Base-by-base conservation (phyloP, 2,797 vertebrate genomes). In the Aulostomus chinensis region DNA sequence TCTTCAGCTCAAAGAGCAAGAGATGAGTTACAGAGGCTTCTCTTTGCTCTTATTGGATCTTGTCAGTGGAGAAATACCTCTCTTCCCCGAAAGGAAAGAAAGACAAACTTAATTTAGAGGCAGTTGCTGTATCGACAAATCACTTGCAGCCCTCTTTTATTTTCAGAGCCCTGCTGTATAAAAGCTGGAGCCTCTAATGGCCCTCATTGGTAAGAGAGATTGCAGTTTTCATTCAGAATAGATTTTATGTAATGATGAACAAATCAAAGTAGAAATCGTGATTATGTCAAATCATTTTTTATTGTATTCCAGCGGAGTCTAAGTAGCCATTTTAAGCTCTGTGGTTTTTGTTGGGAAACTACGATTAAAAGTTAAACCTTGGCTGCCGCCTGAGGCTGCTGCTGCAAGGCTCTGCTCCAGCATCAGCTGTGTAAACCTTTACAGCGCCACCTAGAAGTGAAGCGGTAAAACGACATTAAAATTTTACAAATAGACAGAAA, bases 101-200 rank as follows among this genome's bases (percentile, higher is more conserved):
- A 72, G 42, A 67, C 67, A 66, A 76, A 73, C 62, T 73, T 50
- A 65, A 76, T 83, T 81, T 68, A 39, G 47, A 55, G 55, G 49
- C 52, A 42, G 51, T 30, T 43, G 25, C 35, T 52, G 43, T 61
- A 66, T 73, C 32, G 56, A 81, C 60, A 45, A 57, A 71, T 76
- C 55, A 36, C 39, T 74, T 63, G 46, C 18, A 43, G 55, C 28
- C 1, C 3, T 3, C 49, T 42, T 57, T 53, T 35, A 46, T 69
- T 70, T 68, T 18, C 56, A 21, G 36, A 5, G 29, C 58, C 39
- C 25, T 2, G 47, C 42, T 34, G 41, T 25, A 30, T 49, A 18
- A 58, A 46, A 58, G 39, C 61, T 8, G 35, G 9, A 28, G 49
- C 3, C 0, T 13, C 52, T 58, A 59, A 69, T 61, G 55, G 43